A percentile compares a stretch with the other conserved stretches of the same genome.
These are phyloP conservation scores for Drosophila formosana DNA, from an alignment of 2,888 invertebrate genomes.

Conservation along the genomic window DNA sequence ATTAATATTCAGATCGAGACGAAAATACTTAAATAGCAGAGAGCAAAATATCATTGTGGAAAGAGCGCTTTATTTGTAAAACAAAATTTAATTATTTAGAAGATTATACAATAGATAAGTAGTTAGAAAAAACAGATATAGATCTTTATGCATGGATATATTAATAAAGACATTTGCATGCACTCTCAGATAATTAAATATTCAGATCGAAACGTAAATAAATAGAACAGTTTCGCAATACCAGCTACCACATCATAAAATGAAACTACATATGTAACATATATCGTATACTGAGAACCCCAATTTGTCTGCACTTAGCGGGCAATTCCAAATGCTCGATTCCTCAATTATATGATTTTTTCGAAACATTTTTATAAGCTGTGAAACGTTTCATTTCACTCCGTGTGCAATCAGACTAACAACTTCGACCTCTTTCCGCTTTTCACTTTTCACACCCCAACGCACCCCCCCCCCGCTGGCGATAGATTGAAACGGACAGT, in stretches of 20 bases:
- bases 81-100: too few relatives aligned
- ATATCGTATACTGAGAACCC: not conserved
- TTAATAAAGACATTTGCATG: not conserved
- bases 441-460: constrained; percentile 28
- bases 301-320: constrained; percentile 13
- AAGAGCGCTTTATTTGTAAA: too few relatives aligned
- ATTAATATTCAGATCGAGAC: too few relatives aligned
- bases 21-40: too few relatives aligned
- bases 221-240: not conserved
- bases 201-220: not conserved
- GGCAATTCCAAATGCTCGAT: not conserved
- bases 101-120: too few relatives aligned
- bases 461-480: constrained; percentile 3
- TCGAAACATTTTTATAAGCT: constrained; percentile 26
- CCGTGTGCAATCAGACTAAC: constrained; percentile 54
- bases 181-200: not conserved
- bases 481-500: not conserved
- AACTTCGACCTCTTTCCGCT: constrained; percentile 57
- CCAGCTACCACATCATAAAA: too few relatives aligned
- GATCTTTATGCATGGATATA: too few relatives aligned
- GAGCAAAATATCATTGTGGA: too few relatives aligned
- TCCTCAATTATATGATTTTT: constrained; percentile 14
- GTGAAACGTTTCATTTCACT: constrained; percentile 55
- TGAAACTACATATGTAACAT: too few relatives aligned
- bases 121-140: too few relatives aligned